These are phyloP conservation scores for Operophtera brumata DNA, from an alignment of 2,888 invertebrate genomes.

Conservation along the genomic window DNA sequence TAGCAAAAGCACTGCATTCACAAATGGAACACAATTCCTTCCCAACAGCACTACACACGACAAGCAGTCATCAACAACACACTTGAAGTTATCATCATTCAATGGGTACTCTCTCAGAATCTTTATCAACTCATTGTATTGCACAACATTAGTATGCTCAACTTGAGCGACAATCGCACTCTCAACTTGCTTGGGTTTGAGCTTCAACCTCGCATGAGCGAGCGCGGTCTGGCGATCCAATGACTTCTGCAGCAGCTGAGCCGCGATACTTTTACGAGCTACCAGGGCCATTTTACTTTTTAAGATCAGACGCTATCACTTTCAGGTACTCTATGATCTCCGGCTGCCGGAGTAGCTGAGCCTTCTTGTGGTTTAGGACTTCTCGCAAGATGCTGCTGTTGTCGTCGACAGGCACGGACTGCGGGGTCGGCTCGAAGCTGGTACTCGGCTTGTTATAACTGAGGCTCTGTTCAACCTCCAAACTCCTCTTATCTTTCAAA, in stretches of 20 bases:
- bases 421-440: constrained; percentile 58
- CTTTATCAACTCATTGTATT: constrained; percentile 73
- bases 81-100: constrained; percentile 66
- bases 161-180: constrained; percentile 64
- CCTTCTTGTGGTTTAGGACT: constrained; percentile 73
- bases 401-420: constrained; percentile 53
- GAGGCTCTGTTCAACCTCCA: constrained; percentile 55
- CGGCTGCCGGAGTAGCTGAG: constrained; percentile 70
- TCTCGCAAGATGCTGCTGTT: constrained; percentile 69
- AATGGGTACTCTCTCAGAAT: constrained; percentile 65
- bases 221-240: constrained; percentile 64
- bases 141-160: constrained; percentile 52
- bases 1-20: constrained; percentile 61
- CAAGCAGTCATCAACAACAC: constrained; percentile 66
- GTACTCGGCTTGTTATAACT: constrained; percentile 67
- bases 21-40: constrained; percentile 60
- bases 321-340: constrained; percentile 71
- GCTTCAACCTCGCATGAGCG: constrained; percentile 63
- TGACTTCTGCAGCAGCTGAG: constrained; percentile 70
- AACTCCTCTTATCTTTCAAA: constrained; percentile 71
- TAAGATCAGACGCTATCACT: constrained; percentile 64
- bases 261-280: constrained; percentile 65
- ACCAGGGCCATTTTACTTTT: constrained; percentile 70
- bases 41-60: constrained; percentile 66
- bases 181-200: constrained; percentile 70